These are phyloP conservation scores for Pangasius krempfi DNA, from an alignment of 2,797 vertebrate species.

Conservation along the genomic window DNA sequence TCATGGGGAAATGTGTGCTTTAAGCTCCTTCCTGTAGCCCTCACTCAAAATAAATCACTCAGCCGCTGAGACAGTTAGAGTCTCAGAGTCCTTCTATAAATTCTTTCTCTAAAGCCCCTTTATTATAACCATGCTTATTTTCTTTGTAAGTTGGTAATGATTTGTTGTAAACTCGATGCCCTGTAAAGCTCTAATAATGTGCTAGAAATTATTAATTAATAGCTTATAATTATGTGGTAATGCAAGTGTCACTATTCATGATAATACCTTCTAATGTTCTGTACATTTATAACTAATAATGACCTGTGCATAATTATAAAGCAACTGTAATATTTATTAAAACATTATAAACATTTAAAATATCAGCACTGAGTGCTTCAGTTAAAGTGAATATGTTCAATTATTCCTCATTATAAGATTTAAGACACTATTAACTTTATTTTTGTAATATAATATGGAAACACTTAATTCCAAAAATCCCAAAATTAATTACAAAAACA, in stretches of 20 bases:
- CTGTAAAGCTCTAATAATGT: neutral
- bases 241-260: neutral
- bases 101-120: neutral
- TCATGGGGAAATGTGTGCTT: conserved; percentile 37
- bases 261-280: neutral
- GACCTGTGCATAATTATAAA: neutral
- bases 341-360: neutral
- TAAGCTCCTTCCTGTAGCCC: conserved; percentile 33
- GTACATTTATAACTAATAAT: neutral
- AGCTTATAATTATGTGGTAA: neutral
- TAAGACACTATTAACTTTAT: neutral
- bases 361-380: neutral
- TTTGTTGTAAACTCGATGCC: neutral
- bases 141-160: neutral
- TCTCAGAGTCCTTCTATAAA: neutral
- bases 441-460: neutral
- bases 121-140: neutral
- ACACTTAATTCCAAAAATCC: neutral
- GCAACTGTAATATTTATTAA: neutral
- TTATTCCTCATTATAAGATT: neutral
- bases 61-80: conserved; percentile 22
- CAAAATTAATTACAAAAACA: neutral
- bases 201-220: neutral
- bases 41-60: conserved; percentile 44
- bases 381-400: neutral